Conservation (phyloP, 2,797 vertebrate species). For the Peromyscus nudipes region DNA sequence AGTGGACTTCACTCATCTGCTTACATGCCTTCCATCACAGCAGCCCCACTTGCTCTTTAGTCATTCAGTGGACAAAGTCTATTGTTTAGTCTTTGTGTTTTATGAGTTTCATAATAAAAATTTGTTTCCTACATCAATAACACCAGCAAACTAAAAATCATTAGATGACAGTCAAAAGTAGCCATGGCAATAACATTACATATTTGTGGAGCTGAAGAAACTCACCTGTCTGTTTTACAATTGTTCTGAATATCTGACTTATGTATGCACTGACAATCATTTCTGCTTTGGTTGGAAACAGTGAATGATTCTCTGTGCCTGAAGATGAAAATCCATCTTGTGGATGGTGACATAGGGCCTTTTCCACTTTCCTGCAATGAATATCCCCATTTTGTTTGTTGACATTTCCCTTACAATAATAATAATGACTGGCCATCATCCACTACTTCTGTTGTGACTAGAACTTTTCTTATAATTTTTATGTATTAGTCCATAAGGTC, state of each 20-base stretch:
- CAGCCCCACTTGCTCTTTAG: background rate
- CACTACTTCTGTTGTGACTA: background rate
- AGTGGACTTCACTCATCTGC: background rate
- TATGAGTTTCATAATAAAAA: background rate
- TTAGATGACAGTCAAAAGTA: background rate
- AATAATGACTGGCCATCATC: background rate
- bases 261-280: fast-evolving
- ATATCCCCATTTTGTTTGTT: background rate
- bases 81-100: background rate
- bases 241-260: background rate
- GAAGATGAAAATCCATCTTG: background rate
- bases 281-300: background rate
- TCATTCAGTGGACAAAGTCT: slow-evolving; percentile 10
- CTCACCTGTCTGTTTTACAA: background rate
- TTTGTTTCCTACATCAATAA: background rate
- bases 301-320: background rate
- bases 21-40: background rate
- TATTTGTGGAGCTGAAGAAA: background rate
- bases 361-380: background rate
- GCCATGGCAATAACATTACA: background rate
- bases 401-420: background rate
- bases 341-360: background rate
- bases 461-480: background rate
- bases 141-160: background rate
- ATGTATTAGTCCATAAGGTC: background rate